phyloP scores from a whole-genome alignment of 2,113 vertebrate genomes.

The Oncorhynchus clarkii region DNA sequence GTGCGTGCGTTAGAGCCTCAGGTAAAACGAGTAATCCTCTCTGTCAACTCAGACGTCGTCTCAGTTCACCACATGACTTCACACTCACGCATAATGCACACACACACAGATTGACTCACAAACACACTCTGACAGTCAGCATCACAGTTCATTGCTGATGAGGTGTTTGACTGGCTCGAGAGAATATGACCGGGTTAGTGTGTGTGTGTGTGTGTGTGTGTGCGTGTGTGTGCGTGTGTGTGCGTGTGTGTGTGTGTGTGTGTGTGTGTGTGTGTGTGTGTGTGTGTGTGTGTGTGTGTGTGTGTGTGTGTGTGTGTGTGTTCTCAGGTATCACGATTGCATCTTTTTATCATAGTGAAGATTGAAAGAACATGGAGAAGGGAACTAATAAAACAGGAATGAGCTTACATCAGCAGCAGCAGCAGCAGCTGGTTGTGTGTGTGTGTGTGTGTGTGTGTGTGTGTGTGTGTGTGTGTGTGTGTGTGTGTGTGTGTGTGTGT shows the following conservation, averaged over 20 bases:
- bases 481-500: too few species aligned
- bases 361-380: background rate
- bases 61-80: too few species aligned
- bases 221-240: conserved; percentile 4
- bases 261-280: conserved; percentile 3
- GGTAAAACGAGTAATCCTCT: too few species aligned
- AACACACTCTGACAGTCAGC: background rate
- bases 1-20: too few species aligned
- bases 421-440: background rate
- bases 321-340: background rate
- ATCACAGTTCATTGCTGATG: background rate
- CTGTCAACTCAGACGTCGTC: too few species aligned
- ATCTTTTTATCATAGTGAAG: background rate
- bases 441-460: background rate
- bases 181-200: background rate
- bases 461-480: too few species aligned
- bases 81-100: conserved; percentile 3
- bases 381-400: background rate
- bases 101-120: conserved; percentile 10
- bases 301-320: background rate
- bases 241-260: conserved; percentile 1
- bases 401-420: background rate
- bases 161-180: background rate
- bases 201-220: background rate
- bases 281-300: conserved; percentile 11